Evolutionary conservation across 2,113 vertebrate species (phyloP).

Genomic region (Lophura nycthemera): DNA sequence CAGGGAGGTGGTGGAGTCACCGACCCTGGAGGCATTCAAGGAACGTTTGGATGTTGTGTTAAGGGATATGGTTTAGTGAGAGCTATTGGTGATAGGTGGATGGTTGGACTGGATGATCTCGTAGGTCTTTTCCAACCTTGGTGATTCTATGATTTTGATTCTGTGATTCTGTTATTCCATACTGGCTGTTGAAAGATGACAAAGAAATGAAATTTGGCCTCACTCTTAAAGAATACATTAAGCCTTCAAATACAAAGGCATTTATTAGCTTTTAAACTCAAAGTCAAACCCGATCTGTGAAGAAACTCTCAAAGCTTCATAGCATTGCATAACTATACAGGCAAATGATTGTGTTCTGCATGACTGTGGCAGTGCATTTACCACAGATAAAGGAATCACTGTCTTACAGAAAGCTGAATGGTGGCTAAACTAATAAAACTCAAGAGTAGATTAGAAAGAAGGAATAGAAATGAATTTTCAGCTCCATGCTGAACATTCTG

Average conservation of each 20-base stretch:
- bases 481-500: neutral
- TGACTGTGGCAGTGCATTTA: neutral
- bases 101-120: too few relatives aligned
- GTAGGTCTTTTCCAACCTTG: too few relatives aligned
- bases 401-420: neutral
- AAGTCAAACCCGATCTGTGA: neutral
- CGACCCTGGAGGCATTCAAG: too few relatives aligned
- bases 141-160: too few relatives aligned
- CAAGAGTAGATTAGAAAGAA: neutral
- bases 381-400: neutral
- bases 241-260: neutral
- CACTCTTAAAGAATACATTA: neutral
- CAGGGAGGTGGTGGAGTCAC: too few relatives aligned
- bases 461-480: neutral
- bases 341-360: neutral
- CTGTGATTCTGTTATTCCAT: too few relatives aligned
- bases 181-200: neutral
- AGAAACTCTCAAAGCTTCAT: neutral
- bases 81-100: too few relatives aligned
- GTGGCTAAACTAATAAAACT: slow-evolving; percentile 21
- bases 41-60: too few relatives aligned
- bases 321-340: neutral
- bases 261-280: slow-evolving; percentile 3
- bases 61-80: too few relatives aligned
- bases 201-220: neutral